A percentile compares a stretch with the other conserved stretches of the same genome.
These are phyloP conservation scores for Leptinotarsa texana DNA, from an alignment of 1,140 invertebrate species.

Conservation along the genomic window DNA sequence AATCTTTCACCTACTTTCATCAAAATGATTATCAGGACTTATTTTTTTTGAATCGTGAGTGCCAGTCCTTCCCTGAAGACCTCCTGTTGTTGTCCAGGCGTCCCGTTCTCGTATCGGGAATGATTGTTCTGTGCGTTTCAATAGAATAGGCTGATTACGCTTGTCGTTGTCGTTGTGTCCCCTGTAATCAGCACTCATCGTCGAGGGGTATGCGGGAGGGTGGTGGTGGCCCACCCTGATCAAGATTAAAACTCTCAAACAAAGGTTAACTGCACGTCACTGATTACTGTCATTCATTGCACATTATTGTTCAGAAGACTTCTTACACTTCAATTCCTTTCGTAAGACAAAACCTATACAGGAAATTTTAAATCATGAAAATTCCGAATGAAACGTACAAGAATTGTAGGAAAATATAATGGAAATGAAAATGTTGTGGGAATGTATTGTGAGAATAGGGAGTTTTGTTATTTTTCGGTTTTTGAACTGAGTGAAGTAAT, in stretches of 20 bases:
- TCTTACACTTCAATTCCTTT: conserved; percentile 1
- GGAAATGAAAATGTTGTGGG: not conserved
- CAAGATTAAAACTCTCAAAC: conserved; percentile 47
- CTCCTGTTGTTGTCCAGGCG: conserved; percentile 15
- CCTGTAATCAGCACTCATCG: conserved; percentile 35
- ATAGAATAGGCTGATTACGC: conserved; percentile 51
- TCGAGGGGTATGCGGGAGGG: conserved; percentile 11
- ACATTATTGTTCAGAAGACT: conserved; percentile 4
- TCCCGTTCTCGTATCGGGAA: conserved; percentile 32
- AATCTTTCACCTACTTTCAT: too few relatives aligned
- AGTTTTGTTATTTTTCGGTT: too few relatives aligned
- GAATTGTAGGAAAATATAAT: not conserved
- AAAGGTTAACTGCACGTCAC: conserved; percentile 46
- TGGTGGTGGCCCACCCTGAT: conserved; percentile 29
- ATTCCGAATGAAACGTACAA: not conserved
- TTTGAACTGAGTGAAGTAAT: too few relatives aligned
- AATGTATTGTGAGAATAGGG: not conserved
- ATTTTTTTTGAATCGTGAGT: not conserved
- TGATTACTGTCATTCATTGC: conserved; percentile 21
- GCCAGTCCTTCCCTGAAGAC: conserved; percentile 5
- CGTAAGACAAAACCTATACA: not conserved
- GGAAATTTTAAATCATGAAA: not conserved
- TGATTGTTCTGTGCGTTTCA: conserved; percentile 47
- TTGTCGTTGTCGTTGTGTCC: conserved; percentile 42
- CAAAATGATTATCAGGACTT: not conserved